Evolutionary conservation across 1,140 invertebrate species (phyloP), one percentile per base, ranked within the genome.

Genomic region (Aradophagus sp.): DNA sequence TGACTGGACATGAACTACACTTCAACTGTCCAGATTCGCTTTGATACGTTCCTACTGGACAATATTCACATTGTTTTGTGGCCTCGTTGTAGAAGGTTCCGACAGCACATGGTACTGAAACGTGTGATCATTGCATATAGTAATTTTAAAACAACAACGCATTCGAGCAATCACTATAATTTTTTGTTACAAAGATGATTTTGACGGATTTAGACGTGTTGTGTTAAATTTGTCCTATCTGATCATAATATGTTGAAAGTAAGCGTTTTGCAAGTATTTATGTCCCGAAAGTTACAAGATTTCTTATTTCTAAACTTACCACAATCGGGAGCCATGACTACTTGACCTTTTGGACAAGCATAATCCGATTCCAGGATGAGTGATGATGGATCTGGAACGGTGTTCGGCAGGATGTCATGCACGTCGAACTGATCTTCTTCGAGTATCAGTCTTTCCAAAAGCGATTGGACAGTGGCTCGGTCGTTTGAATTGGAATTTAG

Each of bases 351-450:
- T 0, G 94, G 93, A 84, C 97, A 98, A 47, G 95, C 94, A 78
- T 97, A 98, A 77, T 97, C 95, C 0, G 95, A 96, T 74, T 93
- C 88, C 0, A 98, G 86, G 27, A 89, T 80, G 23, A 98, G 85
- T 11, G 95, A 97, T 2, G 94, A 93, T 39, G 97, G 93, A 84
- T 98, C 97, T 0, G 96, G 94, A 0, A 95, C 91, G 0, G 96
- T 97, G 77, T 97, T 98, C 6, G 97, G 96, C 26, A 98, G 83
- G 73, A 97, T 96, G 66, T 96, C 94, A 69, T 93, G 90, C 1
- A 97, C 95, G 76, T 96, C 94, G 79, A 97, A 95, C 82, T 96
- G 93, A 85, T 95, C 94, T 80, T 95, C 93, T 86, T 97, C 95
- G 5, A 97, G 87, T 62, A 97, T 96, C 0, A 97, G 86, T 81